phyloP scores from a whole-genome alignment of 2,888 invertebrate species.

The Ptychoptera contaminata region DNA sequence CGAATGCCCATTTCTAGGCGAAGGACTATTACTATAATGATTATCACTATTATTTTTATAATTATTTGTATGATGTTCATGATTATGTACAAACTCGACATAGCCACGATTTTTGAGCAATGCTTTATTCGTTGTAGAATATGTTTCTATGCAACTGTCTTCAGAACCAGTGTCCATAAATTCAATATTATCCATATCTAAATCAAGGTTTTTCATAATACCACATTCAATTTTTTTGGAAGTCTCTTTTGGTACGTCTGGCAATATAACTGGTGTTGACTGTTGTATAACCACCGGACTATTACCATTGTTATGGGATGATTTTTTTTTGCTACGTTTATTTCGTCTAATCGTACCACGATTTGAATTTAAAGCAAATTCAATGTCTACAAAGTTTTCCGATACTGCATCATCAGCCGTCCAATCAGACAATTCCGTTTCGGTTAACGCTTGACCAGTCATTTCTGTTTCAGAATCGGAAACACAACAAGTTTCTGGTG shows the following conservation, averaged over 20 bases:
- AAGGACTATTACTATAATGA: constrained; percentile 17
- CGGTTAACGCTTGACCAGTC: constrained; percentile 58
- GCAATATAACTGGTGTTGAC: no score
- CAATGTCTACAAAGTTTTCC: constrained; percentile 55
- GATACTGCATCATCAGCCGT: constrained; percentile 64
- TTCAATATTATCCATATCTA: constrained; percentile 63
- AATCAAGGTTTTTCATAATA: constrained; percentile 34
- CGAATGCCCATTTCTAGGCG: constrained; percentile 22
- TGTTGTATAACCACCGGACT: not conserved
- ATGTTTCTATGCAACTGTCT: constrained; percentile 51
- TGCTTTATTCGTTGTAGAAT: constrained; percentile 36
- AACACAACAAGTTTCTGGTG: constrained; percentile 16
- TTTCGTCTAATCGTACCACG: constrained; percentile 28
- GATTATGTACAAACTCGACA: constrained; percentile 40
- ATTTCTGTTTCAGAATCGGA: constrained; percentile 57
- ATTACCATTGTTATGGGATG: not conserved
- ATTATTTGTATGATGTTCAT: not conserved
- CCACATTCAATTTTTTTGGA: constrained; percentile 27
- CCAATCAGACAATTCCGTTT: constrained; percentile 83
- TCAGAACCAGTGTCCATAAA: constrained; percentile 78
- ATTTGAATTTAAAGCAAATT: constrained; percentile 40
- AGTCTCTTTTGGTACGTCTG: constrained; percentile 13
- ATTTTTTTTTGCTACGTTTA: constrained; percentile 22
- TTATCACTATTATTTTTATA: constrained; percentile 2
- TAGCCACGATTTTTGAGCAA: constrained; percentile 46